These are phyloP conservation scores for Andrena dorsata DNA, from an alignment of 2,888 invertebrate genomes.

Conservation along the genomic window DNA sequence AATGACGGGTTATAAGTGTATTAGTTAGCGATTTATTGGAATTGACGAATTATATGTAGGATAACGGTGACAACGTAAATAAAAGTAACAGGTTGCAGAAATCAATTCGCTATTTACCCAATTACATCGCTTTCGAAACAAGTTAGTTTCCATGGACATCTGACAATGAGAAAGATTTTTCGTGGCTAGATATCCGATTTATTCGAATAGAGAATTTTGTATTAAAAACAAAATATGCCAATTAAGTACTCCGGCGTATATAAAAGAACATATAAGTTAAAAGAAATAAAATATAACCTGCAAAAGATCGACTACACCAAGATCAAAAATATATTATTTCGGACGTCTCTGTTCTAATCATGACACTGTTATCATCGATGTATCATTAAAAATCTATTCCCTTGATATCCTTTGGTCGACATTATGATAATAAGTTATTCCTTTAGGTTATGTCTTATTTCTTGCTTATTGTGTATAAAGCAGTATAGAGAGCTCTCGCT, in stretches of 20 bases:
- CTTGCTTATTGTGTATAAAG: neutral
- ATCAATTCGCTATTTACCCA: conserved; percentile 29
- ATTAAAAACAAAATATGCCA: conserved; percentile 25
- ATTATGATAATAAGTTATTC: conserved; percentile 12
- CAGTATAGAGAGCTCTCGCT: neutral
- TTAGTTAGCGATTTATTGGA: conserved; percentile 3
- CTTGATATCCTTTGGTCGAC: conserved; percentile 7
- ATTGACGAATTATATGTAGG: conserved; percentile 18
- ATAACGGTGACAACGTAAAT: conserved; percentile 10
- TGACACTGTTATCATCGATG: neutral
- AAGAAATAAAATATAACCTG: conserved; percentile 54
- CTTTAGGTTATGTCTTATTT: conserved; percentile 56
- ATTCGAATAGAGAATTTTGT: conserved; percentile 1
- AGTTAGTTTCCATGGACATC: conserved; percentile 23
- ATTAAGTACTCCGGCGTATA: neutral
- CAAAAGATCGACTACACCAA: neutral
- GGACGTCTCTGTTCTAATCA: conserved; percentile 5
- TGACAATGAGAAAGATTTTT: conserved; percentile 23
- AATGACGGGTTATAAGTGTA: conserved; percentile 6
- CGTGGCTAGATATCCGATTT: conserved; percentile 13
- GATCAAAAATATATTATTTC: conserved; percentile 6
- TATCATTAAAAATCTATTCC: neutral
- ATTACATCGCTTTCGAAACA: conserved; percentile 25
- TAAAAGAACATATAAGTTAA: conserved; percentile 11
- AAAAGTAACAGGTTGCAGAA: conserved; percentile 31